Base-by-base conservation (phyloP, 1,140 invertebrate genomes). In the Melipona quadrifasciata region DNA sequence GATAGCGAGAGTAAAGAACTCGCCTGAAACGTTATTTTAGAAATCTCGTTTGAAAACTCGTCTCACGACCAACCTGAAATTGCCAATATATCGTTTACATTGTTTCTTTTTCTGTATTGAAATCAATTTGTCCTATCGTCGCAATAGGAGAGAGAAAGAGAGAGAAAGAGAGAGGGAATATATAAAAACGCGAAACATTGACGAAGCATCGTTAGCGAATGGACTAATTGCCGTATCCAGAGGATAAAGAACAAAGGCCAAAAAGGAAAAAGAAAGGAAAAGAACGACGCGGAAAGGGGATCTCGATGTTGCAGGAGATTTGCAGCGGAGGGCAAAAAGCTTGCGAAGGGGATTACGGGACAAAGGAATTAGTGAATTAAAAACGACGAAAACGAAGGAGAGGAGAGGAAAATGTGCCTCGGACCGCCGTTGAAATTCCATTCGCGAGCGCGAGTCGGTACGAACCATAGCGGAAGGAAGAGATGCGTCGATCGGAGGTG, bases 271-370 rank as follows among this genome's bases (percentile, higher is more conserved):
- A 2, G 10, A 19, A 12, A 17, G 8, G 19, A 53, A 1, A 19
- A 58, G 1, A 21, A 39, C 16, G 21, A 57, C 21, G 21, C 51
- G 21, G 34, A 31, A 2, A 47, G 39, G 14, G 58, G 58, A 61
- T 31, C 17, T 39, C 24, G 24, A 57, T 51, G 34, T n/a, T 61
- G 24, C 24, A 61, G 39, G 58, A 27, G 79, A 80, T 51, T 61
- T 80, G n/a, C 39, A 34, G 70, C 53, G 11, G 53, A 53, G 70
- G 80, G 70, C 17, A 47, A 64, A 81, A 74, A 81, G 39, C 27
- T 47, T 55, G 27, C 57, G n/a, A 51, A 58, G 57, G 64, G 79
- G 57, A 73, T 81, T 73, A 73, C 39, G 55, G 24, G 64, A 81
- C 57, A 73, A 24, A 74, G 57, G 71, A 21, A 74, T 74, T 64